Evolutionary conservation across 2,113 vertebrate species (phyloP).

Genomic region (Numenius arquata): DNA sequence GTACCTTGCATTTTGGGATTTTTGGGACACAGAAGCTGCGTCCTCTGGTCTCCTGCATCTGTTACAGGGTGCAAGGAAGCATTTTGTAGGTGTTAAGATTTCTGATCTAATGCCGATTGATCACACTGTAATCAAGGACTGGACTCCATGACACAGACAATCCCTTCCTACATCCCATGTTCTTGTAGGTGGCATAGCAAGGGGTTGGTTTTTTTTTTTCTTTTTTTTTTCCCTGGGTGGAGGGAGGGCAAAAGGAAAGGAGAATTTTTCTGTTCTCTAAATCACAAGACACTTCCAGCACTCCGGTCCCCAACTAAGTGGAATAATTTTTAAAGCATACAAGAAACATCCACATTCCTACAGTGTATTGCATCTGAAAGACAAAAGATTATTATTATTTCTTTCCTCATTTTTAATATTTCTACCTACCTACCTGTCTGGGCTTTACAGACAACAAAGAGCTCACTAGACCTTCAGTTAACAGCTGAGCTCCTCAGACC

Average conservation of each 20-base stretch:
- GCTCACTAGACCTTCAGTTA: background rate
- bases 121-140: background rate
- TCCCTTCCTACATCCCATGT: background rate
- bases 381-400: background rate
- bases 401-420: background rate
- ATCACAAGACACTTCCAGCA: background rate
- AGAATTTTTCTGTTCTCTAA: background rate
- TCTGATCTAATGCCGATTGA: background rate
- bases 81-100: background rate
- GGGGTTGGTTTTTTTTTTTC: rapidly evolving
- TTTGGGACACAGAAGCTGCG: background rate
- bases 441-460: background rate
- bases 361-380: background rate
- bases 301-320: background rate
- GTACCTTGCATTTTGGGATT: background rate
- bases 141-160: background rate
- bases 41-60: background rate
- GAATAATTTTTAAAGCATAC: background rate
- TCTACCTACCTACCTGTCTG: background rate
- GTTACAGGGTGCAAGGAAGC: background rate
- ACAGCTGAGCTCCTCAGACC: background rate
- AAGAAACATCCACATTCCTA: background rate
- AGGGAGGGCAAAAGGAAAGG: background rate
- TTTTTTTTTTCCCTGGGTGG: background rate
- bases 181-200: background rate